Conservation (phyloP, 2,888 invertebrate genomes). For the Hemithea aestivaria region DNA sequence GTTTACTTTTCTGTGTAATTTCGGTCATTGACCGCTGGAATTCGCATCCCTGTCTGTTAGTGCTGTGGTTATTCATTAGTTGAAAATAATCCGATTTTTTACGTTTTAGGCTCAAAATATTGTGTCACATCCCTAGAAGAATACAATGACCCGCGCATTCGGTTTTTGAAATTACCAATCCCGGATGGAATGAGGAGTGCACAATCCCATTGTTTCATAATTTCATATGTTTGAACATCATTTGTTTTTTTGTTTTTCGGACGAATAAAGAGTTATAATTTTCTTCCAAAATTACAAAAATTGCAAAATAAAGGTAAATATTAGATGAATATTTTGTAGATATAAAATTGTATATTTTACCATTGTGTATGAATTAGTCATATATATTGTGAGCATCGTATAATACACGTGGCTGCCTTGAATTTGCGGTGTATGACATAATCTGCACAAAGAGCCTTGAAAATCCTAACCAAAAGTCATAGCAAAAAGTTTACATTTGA, state of each 20-base stretch:
- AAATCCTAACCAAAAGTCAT: slow-evolving; percentile 37
- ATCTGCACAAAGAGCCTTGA: slow-evolving; percentile 55
- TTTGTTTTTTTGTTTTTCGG: slow-evolving; percentile 80
- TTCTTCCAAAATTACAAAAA: slow-evolving; percentile 79
- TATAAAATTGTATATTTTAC: slow-evolving; percentile 17
- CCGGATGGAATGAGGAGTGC: slow-evolving; percentile 78
- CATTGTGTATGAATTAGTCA: slow-evolving; percentile 9
- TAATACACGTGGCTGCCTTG: slow-evolving; percentile 65
- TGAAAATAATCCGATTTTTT: slow-evolving; percentile 61
- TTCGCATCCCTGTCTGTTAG: slow-evolving; percentile 69
- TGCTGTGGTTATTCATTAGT: slow-evolving; percentile 53
- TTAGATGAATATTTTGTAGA: slow-evolving; percentile 31
- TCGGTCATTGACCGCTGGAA: slow-evolving; percentile 79
- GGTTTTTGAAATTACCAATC: slow-evolving; percentile 72
- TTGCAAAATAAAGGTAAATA: slow-evolving; percentile 77
- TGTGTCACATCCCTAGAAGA: slow-evolving; percentile 69
- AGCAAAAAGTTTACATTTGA: slow-evolving; percentile 14
- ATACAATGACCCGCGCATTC: slow-evolving; percentile 71
- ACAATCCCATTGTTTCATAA: slow-evolving; percentile 75
- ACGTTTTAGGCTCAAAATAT: slow-evolving; percentile 60
- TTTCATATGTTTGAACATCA: slow-evolving; percentile 78
- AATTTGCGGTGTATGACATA: slow-evolving; percentile 65
- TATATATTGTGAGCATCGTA: slow-evolving; percentile 31
- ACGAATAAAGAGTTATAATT: slow-evolving; percentile 75
- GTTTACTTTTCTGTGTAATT: slow-evolving; percentile 73